Evolutionary conservation across 2,113 vertebrate species (phyloP).

Genomic region (Prinia subflava): DNA sequence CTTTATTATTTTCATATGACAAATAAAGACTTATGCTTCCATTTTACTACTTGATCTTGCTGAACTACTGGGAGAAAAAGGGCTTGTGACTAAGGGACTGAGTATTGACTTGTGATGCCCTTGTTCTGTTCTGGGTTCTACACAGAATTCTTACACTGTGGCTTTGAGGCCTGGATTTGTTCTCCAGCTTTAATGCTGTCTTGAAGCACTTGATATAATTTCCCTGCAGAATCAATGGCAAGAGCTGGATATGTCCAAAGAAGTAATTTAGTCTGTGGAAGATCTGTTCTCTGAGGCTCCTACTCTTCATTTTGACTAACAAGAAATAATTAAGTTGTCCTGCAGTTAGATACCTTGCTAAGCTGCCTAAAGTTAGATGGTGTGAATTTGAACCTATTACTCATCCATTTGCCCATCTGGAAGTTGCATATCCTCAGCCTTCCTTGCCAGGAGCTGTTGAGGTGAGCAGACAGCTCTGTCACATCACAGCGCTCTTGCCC

Average conservation of each 20-base stretch:
- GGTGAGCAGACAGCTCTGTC: not conserved
- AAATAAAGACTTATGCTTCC: not conserved
- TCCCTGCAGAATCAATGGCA: not conserved
- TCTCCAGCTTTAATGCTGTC: not conserved
- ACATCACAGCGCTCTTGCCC: not conserved
- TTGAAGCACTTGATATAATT: not conserved
- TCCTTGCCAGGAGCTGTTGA: not conserved
- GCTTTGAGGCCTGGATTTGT: not conserved
- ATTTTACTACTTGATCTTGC: not conserved
- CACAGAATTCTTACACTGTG: fast-evolving
- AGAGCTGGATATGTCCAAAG: not conserved
- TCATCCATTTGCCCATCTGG: not conserved
- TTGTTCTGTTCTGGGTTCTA: not conserved
- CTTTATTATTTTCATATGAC: not conserved
- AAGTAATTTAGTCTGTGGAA: not conserved
- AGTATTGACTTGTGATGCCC: not conserved
- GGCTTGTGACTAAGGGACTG: not conserved
- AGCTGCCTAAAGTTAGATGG: not conserved
- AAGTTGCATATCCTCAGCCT: not conserved
- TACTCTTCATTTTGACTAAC: not conserved
- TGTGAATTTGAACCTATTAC: not conserved
- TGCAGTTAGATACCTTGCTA: not conserved
- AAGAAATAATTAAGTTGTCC: not conserved
- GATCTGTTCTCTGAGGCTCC: not conserved
- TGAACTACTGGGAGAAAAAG: not conserved